Percentiles rank a stretch among this genome's conserved stretches.
phyloP scores from a whole-genome alignment of 2,797 vertebrate genomes.

The Lutjanus campechanus region DNA sequence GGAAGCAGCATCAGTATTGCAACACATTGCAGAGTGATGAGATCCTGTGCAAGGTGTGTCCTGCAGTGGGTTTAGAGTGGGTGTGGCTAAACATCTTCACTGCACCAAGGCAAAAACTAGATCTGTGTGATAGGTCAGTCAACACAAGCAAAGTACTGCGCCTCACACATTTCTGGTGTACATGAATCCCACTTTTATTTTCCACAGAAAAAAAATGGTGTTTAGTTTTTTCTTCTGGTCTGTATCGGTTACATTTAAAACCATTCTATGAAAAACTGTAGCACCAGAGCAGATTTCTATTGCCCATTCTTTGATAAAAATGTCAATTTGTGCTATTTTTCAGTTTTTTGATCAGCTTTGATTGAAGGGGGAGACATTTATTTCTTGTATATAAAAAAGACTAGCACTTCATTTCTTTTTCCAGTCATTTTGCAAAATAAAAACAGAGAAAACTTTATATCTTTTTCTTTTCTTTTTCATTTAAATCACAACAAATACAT shows the following conservation, averaged over 20 bases:
- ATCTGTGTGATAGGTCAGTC: constrained; percentile 52
- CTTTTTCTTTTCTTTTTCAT: constrained; percentile 60
- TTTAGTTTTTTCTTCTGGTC: constrained; percentile 68
- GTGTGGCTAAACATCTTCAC: constrained; percentile 80
- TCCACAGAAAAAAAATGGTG: constrained; percentile 77
- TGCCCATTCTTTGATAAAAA: constrained; percentile 84
- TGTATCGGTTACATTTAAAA: constrained; percentile 84
- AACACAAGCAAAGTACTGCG: constrained; percentile 77
- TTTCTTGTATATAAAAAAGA: constrained; percentile 72
- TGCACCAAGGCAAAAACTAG: constrained; percentile 78
- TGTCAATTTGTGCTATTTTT: constrained; percentile 82
- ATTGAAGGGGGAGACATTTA: constrained; percentile 73
- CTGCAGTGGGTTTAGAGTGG: constrained; percentile 70
- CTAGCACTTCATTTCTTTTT: constrained; percentile 81
- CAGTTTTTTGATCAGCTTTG: constrained; percentile 73
- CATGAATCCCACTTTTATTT: constrained; percentile 86
- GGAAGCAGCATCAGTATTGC: constrained; percentile 54
- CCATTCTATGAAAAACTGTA: constrained; percentile 85
- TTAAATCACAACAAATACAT: constrained; percentile 87
- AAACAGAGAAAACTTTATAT: constrained; percentile 76
- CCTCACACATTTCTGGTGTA: constrained; percentile 82
- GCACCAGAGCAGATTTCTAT: constrained; percentile 85
- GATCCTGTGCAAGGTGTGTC: constrained; percentile 75
- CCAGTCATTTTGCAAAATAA: constrained; percentile 81
- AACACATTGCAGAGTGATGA: constrained; percentile 73